Percentiles rank a stretch among this genome's conserved stretches.
These are phyloP conservation scores for Cathartes aura DNA, from an alignment of 2,113 vertebrate genomes.

Conservation along the genomic window DNA sequence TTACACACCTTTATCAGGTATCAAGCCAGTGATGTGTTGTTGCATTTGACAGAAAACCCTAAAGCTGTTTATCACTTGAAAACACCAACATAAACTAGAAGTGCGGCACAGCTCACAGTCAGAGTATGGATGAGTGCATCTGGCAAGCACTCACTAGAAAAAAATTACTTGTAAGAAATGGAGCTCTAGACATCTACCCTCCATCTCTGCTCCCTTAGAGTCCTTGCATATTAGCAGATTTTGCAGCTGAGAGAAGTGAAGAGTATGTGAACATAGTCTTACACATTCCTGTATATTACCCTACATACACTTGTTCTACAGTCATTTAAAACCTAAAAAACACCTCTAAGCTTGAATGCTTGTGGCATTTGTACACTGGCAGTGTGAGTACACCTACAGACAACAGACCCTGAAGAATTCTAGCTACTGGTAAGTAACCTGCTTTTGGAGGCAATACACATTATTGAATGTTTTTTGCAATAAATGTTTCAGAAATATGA, in stretches of 20 bases:
- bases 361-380: neutral
- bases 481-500: neutral
- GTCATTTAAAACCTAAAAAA: neutral
- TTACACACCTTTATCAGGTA: neutral
- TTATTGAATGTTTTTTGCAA: neutral
- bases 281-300: neutral
- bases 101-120: neutral
- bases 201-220: neutral
- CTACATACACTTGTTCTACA: neutral
- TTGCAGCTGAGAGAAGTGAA: neutral
- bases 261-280: neutral
- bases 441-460: neutral
- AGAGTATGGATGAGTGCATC: neutral
- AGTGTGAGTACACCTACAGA: neutral
- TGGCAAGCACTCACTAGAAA: neutral
- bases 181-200: neutral
- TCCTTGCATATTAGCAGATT: neutral
- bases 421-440: neutral
- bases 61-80: slow-evolving; percentile 5
- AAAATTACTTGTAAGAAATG: neutral
- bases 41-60: neutral
- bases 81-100: neutral
- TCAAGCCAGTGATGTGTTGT: neutral
- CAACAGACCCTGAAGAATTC: neutral
- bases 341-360: neutral